Conservation (phyloP, 2,113 vertebrate genomes). For the Paedocypris sp. region DNA sequence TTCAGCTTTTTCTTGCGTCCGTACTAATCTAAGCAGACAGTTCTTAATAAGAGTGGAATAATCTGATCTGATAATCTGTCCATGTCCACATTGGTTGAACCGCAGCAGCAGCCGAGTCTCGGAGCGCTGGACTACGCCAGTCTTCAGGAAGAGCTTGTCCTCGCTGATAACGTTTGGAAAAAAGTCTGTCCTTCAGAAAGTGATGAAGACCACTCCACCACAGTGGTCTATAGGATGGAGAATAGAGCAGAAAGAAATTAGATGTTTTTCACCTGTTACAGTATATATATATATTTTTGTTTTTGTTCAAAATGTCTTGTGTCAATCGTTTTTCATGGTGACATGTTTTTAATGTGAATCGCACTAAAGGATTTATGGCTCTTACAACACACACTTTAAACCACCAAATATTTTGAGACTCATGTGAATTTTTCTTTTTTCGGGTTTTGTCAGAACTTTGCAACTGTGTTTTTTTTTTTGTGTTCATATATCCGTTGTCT, state of each 20-base stretch:
- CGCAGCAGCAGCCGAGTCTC: conserved; percentile 64
- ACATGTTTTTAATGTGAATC: no score
- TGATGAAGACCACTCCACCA: conserved; percentile 87
- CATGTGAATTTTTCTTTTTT: no score
- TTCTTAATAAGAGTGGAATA: not conserved
- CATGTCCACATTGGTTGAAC: conserved; percentile 5
- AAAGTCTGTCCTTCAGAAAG: conserved; percentile 83
- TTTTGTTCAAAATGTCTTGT: no score
- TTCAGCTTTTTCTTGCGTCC: not conserved
- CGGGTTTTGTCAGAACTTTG: no score
- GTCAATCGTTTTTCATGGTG: no score
- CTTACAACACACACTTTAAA: no score
- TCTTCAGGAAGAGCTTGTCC: conserved; percentile 89
- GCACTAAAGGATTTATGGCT: no score
- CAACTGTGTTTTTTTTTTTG: no score
- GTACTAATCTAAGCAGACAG: conserved; percentile 1
- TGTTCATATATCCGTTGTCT: no score
- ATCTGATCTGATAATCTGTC: conserved; percentile 57
- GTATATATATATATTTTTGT: no score
- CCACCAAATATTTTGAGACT: no score
- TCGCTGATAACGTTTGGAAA: conserved; percentile 93
- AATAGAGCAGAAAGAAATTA: conserved; percentile 63
- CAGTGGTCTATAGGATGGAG: conserved; percentile 95
- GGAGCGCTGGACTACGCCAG: conserved; percentile 94
- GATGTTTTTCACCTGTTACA: no score